Evolutionary conservation across 1,140 invertebrate genomes (phyloP).

Genomic region (Danaus plexippus): DNA sequence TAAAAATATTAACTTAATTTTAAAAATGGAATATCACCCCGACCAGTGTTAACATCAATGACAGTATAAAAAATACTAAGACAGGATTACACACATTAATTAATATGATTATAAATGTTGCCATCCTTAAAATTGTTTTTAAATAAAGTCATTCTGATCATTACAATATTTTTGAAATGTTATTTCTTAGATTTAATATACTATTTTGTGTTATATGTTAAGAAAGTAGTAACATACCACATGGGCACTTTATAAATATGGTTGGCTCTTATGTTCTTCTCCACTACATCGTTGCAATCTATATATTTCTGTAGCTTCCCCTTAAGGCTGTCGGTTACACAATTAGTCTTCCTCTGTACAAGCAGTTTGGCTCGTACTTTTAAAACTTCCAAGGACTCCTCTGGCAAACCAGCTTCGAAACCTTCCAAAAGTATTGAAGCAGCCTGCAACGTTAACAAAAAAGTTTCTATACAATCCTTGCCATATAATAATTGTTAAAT

Average conservation of each 20-base stretch:
- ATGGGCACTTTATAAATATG: constrained; percentile 48
- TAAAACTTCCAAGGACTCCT: constrained; percentile 33
- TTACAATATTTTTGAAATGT: too few relatives aligned
- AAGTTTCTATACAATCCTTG: too few relatives aligned
- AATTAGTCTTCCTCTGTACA: constrained; percentile 24
- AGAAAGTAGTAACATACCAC: constrained; percentile 40
- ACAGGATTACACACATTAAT: too few relatives aligned
- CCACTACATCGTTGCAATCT: constrained; percentile 24
- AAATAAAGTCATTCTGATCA: too few relatives aligned
- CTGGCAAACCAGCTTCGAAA: constrained; percentile 32
- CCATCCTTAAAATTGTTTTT: too few relatives aligned
- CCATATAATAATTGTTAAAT: too few relatives aligned
- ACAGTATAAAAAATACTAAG: too few relatives aligned
- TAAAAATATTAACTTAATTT: neutral
- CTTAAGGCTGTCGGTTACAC: constrained; percentile 12
- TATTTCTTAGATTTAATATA: too few relatives aligned
- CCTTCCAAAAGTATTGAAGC: constrained; percentile 41
- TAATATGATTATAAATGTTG: too few relatives aligned
- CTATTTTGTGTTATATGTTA: neutral
- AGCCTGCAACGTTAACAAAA: constrained; percentile 31
- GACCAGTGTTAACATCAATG: too few relatives aligned
- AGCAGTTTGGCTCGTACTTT: constrained; percentile 33
- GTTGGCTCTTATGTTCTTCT: constrained; percentile 32
- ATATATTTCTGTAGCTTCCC: constrained; percentile 13
- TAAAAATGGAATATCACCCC: neutral